phyloP scores from a whole-genome alignment of 1,140 invertebrate species.

The Monomorium pharaonis region DNA sequence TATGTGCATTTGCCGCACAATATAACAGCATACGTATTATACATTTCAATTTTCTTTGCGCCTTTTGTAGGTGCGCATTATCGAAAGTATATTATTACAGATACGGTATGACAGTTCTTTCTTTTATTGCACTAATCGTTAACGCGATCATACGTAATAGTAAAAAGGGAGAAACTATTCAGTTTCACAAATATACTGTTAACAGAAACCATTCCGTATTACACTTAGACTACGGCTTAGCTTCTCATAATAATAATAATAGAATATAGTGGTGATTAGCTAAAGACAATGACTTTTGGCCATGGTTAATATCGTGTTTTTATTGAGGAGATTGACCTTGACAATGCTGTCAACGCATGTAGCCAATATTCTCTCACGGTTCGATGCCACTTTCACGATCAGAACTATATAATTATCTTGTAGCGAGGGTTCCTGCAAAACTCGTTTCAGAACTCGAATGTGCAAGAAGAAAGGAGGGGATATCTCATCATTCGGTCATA shows the following conservation, averaged over 20 bases:
- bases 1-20: background rate
- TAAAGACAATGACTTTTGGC: conserved; percentile 5
- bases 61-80: background rate
- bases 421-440: conserved; percentile 67
- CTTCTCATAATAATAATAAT: background rate
- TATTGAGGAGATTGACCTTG: conserved; percentile 77
- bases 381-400: conserved; percentile 83
- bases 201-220: background rate
- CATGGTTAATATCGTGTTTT: background rate
- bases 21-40: background rate
- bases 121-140: conserved; percentile 11
- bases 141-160: background rate
- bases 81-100: conserved; percentile 34
- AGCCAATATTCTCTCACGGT: conserved; percentile 66
- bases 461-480: background rate
- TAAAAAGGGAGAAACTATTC: background rate
- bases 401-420: conserved; percentile 74
- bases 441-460: conserved; percentile 65
- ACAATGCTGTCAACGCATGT: conserved; percentile 74
- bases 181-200: conserved; percentile 12
- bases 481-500: background rate
- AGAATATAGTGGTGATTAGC: background rate
- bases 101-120: background rate
- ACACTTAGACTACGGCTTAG: background rate
- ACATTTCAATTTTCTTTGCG: background rate